A percentile compares a stretch with the other conserved stretches of the same genome.
phyloP scores from a whole-genome alignment of 2,113 vertebrate genomes.

The Dasyurus viverrinus region DNA sequence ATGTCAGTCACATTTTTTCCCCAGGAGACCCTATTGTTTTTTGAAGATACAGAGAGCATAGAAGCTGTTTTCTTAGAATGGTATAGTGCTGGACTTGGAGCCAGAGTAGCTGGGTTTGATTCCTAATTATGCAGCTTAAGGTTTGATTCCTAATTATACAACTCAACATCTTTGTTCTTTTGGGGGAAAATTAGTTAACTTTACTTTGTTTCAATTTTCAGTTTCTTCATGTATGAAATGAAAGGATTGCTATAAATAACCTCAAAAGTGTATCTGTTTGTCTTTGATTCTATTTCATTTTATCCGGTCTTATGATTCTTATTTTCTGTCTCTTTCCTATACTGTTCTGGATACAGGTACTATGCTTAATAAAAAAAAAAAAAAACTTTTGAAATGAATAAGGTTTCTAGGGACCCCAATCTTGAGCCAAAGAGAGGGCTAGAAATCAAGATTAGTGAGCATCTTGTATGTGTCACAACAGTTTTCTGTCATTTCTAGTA shows the following conservation, averaged over 20 bases:
- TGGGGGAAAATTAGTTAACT: not conserved
- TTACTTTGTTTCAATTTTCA: not conserved
- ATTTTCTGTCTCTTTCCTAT: not conserved
- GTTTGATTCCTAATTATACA: not conserved
- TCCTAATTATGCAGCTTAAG: not conserved
- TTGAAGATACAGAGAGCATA: not conserved
- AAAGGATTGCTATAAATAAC: not conserved
- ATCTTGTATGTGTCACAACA: not conserved
- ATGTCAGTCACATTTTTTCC: too few relatives aligned
- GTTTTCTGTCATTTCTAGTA: slow-evolving; percentile 18
- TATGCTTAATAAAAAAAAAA: not conserved
- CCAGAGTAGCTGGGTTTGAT: not conserved
- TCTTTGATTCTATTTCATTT: not conserved
- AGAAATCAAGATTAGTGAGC: not conserved
- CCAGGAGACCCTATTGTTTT: too few relatives aligned
- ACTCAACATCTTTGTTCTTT: not conserved
- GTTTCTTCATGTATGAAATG: not conserved
- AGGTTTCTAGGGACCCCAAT: not conserved
- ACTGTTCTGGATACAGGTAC: not conserved
- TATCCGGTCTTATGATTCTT: not conserved
- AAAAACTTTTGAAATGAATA: not conserved
- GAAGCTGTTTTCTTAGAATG: not conserved
- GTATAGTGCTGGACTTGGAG: not conserved
- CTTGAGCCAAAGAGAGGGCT: not conserved
- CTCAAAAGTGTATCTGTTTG: not conserved